These are phyloP conservation scores for Prinia subflava DNA, from an alignment of 2,113 vertebrate species.

Conservation along the genomic window DNA sequence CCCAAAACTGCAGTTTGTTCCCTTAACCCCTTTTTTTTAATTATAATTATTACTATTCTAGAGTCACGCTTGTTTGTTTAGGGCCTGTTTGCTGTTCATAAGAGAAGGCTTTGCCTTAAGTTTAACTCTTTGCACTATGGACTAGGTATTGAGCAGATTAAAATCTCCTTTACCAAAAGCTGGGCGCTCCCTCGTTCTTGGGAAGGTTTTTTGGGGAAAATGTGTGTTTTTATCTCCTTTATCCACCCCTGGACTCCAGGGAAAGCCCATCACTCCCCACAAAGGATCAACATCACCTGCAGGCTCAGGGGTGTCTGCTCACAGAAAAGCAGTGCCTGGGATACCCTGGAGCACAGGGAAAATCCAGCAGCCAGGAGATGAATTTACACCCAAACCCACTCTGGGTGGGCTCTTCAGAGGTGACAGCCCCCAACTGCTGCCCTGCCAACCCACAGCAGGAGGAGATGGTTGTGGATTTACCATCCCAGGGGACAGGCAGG, in stretches of 20 bases:
- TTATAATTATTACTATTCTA: background rate
- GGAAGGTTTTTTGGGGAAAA: background rate
- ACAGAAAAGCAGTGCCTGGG: background rate
- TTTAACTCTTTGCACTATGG: conserved; percentile 55
- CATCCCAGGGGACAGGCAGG: background rate
- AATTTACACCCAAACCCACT: background rate
- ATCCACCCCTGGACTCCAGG: background rate
- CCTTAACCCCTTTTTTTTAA: background rate
- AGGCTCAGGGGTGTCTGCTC: background rate
- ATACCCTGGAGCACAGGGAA: too few species aligned
- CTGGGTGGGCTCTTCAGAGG: background rate
- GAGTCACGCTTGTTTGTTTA: conserved; percentile 1
- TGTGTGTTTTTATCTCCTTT: background rate
- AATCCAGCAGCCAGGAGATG: background rate
- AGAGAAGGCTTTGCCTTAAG: conserved; percentile 58
- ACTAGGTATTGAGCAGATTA: conserved; percentile 30
- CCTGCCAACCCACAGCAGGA: accelerated
- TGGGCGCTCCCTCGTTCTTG: background rate
- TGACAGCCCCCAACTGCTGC: background rate
- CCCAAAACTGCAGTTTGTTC: background rate
- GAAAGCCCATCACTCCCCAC: background rate
- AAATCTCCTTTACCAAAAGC: conserved; percentile 24
- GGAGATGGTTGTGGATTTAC: background rate
- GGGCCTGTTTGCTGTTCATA: conserved; percentile 8
- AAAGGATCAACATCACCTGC: background rate